Evolutionary conservation across 2,888 invertebrate genomes (phyloP).

Genomic region (Argyresthia albistria): DNA sequence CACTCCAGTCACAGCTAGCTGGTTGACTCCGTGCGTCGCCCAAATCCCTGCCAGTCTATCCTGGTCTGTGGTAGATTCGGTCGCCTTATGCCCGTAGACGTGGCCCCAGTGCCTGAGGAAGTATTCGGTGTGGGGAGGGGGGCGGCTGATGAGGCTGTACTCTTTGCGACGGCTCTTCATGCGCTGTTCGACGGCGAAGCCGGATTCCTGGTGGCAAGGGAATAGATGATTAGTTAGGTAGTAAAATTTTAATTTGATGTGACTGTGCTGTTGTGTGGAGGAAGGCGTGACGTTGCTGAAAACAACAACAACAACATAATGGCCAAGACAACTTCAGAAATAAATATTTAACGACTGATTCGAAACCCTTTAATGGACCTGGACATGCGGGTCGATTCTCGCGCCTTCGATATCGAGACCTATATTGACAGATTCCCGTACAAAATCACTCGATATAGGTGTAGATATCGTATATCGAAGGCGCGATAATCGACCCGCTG

Average conservation of each 20-base stretch:
- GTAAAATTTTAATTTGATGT: not conserved
- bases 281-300: not conserved
- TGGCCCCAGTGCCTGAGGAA: conserved; percentile 2
- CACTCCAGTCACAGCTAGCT: not conserved
- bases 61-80: not conserved
- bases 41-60: not conserved
- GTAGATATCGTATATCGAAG: no score
- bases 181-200: not conserved
- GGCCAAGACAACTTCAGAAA: no score
- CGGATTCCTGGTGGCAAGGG: conserved; percentile 3
- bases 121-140: not conserved
- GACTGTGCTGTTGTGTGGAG: not conserved
- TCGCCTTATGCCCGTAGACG: not conserved
- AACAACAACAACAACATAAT: not conserved
- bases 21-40: not conserved
- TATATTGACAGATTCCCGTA: no score
- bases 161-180: not conserved
- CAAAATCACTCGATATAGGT: no score
- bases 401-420: no score
- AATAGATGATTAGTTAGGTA: not conserved
- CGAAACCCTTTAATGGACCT: no score
- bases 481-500: no score
- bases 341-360: no score
- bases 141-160: not conserved
- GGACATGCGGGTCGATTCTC: no score